Base-by-base conservation (phyloP, 2,888 invertebrate genomes). In the Drosophila diplacantha region DNA sequence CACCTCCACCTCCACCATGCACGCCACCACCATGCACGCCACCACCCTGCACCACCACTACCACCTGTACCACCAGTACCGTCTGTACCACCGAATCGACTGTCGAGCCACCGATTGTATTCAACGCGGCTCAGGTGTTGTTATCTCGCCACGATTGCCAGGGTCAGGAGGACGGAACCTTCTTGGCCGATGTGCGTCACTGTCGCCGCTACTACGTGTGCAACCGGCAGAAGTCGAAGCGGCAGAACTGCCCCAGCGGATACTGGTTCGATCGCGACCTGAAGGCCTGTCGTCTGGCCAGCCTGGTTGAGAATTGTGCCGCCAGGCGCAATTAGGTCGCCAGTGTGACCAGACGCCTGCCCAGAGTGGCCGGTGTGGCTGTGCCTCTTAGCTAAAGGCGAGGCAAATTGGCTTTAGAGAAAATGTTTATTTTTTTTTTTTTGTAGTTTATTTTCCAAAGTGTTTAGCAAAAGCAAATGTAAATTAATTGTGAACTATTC, bases 161-260 rank as follows among this genome's bases (percentile, higher is more conserved):
- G 7, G 62, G 43, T 7, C 8, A 35, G 2, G 37, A 29, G 6
- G 77, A 74, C 11, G 81, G 74, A 7, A 59, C 60, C 5, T n/a
- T 55, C 31, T 22, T 71, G 0, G 34, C 69, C n/a, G 74, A 80
- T 32, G n/a, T 22, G 3, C 63, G 49, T 2, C 72, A 62, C 47
- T 77, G 74, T 38, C 69, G 72, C 35, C 72, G 69, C 9, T 75
- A 47, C 65, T 74, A 66, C 29, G 49, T 69, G 6, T 72, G 75
- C 46, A 51, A 32, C 26, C 59, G 63, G 20, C 69, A 59, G 32
- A 58, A 46, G 11, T 24, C 58, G 3, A 56, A 39, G 31, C 55
- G 72, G 14, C 53, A 54, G 34, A 24, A 3, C 18, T 76, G 74
- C 26, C 69, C 72, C 9, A 5, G 0, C 12, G 77, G 75, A 1